Conservation (phyloP, 2,113 vertebrate genomes). For the Rhinolophus ferrumequinum region DNA sequence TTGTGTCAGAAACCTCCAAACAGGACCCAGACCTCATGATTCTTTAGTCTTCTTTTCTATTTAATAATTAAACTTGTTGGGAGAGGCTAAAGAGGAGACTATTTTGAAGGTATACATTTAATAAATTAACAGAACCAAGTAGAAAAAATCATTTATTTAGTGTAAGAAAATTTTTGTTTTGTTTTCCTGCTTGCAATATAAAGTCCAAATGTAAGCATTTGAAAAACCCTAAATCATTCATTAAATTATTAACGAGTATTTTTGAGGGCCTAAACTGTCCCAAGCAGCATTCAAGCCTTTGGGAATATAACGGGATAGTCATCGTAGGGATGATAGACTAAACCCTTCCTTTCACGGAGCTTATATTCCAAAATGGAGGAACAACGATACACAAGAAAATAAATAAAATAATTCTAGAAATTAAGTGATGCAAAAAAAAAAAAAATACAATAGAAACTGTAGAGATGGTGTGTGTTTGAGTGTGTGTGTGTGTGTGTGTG, state of each 20-base stretch:
- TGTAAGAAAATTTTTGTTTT: not conserved
- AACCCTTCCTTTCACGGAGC: not conserved
- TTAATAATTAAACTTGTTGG: not conserved
- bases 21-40: not conserved
- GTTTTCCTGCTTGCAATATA: not conserved
- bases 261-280: not conserved
- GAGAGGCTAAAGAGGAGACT: not conserved
- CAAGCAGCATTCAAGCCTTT: not conserved
- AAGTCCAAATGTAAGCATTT: not conserved
- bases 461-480: no score
- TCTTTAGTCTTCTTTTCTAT: not conserved
- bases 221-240: not conserved
- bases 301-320: not conserved
- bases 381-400: not conserved
- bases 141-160: not conserved
- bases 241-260: not conserved
- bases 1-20: not conserved
- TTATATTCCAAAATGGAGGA: not conserved
- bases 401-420: not conserved
- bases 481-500: not conserved
- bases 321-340: not conserved
- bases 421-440: not conserved
- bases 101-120: not conserved
- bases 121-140: not conserved
- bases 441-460: not conserved